Conservation (phyloP, 1,140 invertebrate genomes). For the Drosophila parvula region DNA sequence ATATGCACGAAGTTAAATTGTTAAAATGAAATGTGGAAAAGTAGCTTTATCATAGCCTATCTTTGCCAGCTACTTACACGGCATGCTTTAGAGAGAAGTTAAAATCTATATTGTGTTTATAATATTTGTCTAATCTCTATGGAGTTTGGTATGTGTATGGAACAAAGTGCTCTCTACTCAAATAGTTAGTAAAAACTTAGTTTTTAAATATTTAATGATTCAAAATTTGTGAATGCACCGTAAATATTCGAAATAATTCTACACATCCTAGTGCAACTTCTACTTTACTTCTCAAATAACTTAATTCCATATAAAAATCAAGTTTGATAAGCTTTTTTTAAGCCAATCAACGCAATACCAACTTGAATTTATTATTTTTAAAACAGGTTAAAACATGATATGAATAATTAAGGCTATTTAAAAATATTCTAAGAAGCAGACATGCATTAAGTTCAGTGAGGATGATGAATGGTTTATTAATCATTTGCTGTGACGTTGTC, state of each 20-base stretch:
- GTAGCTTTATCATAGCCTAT: background rate
- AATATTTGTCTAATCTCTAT: background rate
- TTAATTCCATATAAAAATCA: background rate
- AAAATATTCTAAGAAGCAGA: background rate
- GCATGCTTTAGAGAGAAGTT: background rate
- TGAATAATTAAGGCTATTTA: background rate
- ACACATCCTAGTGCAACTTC: background rate
- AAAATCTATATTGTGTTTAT: background rate
- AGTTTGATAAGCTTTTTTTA: background rate
- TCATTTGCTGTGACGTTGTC: background rate
- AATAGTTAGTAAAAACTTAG: too few species aligned
- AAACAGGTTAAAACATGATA: background rate
- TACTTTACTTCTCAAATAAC: background rate
- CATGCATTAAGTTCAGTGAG: background rate
- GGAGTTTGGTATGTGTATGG: background rate
- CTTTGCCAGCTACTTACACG: background rate
- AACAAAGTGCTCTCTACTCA: too few species aligned
- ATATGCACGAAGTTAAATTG: too few species aligned
- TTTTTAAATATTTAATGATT: too few species aligned
- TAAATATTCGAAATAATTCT: background rate
- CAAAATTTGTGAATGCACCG: background rate
- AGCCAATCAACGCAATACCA: slow-evolving; percentile 5
- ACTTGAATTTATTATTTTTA: background rate
- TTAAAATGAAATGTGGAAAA: background rate
- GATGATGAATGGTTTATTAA: slow-evolving; percentile 9